Conservation (phyloP, 2,888 invertebrate genomes). For the Eubasilissa splendida region DNA sequence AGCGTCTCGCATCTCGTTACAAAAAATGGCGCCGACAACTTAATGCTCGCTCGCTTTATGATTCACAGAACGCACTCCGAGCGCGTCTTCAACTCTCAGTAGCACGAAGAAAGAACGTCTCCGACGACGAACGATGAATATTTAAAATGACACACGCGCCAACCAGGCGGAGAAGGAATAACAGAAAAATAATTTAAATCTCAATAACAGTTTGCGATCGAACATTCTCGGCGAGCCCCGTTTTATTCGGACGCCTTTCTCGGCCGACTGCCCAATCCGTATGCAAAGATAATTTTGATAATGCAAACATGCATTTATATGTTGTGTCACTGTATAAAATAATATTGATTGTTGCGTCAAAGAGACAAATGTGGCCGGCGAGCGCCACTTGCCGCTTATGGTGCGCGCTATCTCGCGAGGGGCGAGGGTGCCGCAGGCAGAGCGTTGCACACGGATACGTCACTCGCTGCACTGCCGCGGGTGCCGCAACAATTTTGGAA, state of each 20-base stretch:
- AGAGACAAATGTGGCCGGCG: not conserved
- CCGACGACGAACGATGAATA: not conserved
- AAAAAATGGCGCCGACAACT: constrained; percentile 4
- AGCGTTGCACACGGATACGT: no score
- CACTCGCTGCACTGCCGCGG: no score
- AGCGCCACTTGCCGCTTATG: not conserved
- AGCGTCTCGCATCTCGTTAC: not conserved
- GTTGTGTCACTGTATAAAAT: not conserved
- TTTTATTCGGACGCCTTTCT: not conserved
- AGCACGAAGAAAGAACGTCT: constrained; percentile 1
- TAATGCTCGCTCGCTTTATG: not conserved
- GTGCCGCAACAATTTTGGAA: no score
- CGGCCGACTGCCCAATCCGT: not conserved
- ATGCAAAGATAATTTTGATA: constrained; percentile 14
- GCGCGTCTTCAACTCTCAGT: no score
- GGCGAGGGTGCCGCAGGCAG: no score
- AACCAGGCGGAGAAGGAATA: no score
- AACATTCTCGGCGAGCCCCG: no score
- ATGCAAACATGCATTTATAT: not conserved
- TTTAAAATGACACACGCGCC: not conserved
- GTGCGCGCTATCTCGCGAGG: no score
- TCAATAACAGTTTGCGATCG: no score
- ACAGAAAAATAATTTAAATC: no score
- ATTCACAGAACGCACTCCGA: not conserved
- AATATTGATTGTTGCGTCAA: not conserved